A percentile compares a stretch with the other conserved stretches of the same genome.
Conservation (phyloP, 1,140 invertebrate genomes). For the Drosophila ohnishii region DNA sequence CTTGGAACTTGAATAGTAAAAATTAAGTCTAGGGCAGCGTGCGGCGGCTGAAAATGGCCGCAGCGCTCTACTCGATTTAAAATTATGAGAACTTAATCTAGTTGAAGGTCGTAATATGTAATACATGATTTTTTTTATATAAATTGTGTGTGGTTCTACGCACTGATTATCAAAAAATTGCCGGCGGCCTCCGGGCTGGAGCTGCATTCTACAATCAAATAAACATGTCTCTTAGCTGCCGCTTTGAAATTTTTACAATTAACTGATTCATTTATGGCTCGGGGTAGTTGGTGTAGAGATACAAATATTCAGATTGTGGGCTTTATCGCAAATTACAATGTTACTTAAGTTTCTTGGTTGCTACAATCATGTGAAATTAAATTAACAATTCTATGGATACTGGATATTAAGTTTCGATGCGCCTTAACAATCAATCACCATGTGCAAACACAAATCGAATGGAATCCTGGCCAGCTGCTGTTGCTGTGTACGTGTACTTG, state of each 20-base stretch:
- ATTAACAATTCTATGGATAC: slow-evolving; percentile 61
- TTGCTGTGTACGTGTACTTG: slow-evolving; percentile 68
- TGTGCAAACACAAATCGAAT: slow-evolving; percentile 51
- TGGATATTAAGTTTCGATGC: slow-evolving; percentile 50
- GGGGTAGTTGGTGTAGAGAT: slow-evolving; percentile 44
- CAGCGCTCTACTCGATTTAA: slow-evolving; percentile 63
- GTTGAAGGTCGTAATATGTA: slow-evolving; percentile 63
- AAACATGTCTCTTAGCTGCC: slow-evolving; percentile 43
- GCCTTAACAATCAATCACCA: slow-evolving; percentile 45
- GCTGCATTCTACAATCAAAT: slow-evolving; percentile 37
- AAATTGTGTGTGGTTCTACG: slow-evolving; percentile 59
- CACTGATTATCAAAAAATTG: slow-evolving; percentile 72
- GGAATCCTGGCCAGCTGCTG: slow-evolving; percentile 70
- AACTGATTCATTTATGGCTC: slow-evolving; percentile 29
- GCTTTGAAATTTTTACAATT: slow-evolving; percentile 54
- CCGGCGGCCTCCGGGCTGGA: slow-evolving; percentile 40
- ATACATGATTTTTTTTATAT: slow-evolving; percentile 54
- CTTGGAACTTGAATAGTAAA: slow-evolving; percentile 51
- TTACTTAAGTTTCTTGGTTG: slow-evolving; percentile 40
- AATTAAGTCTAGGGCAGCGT: slow-evolving; percentile 59
- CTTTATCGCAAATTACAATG: slow-evolving; percentile 62
- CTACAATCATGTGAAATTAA: slow-evolving; percentile 60
- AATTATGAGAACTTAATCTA: slow-evolving; percentile 72
- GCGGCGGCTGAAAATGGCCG: slow-evolving; percentile 48
- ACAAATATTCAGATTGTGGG: slow-evolving; percentile 41